A percentile compares a stretch with the other conserved stretches of the same genome.
Evolutionary conservation across 1,140 invertebrate genomes (phyloP).

Genomic region (Drosophila aff.): DNA sequence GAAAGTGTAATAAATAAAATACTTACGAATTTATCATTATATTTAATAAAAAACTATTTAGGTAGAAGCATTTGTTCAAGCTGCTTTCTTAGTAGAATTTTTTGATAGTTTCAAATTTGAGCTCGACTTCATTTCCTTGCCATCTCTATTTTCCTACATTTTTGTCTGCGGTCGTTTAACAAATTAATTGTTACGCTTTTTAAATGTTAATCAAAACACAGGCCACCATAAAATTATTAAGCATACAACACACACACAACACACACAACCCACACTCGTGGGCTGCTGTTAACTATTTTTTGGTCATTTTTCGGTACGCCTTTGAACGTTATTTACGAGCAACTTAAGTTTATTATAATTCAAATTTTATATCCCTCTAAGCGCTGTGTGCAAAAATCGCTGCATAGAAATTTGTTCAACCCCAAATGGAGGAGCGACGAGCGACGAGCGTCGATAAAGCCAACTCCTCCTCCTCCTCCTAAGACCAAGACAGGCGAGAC

Average conservation of each 20-base stretch:
- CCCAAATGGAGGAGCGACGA: slow-evolving; percentile 8
- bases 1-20: not conserved
- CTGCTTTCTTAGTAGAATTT: not conserved
- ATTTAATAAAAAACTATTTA: not conserved
- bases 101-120: not conserved
- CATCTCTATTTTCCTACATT: not conserved
- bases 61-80: not conserved
- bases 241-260: slow-evolving; percentile 1
- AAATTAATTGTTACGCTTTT: slow-evolving; percentile 80
- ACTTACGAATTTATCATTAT: too few species aligned
- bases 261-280: not conserved
- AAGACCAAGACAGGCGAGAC: slow-evolving; percentile 9
- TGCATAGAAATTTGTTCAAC: slow-evolving; percentile 55
- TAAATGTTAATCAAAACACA: slow-evolving; percentile 81
- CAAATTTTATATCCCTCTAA: slow-evolving; percentile 70
- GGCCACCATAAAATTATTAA: slow-evolving; percentile 48
- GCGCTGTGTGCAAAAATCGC: slow-evolving; percentile 48
- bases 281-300: not conserved
- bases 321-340: slow-evolving; percentile 81
- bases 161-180: slow-evolving; percentile 50
- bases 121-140: not conserved
- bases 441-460: not conserved
- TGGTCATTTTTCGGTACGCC: slow-evolving; percentile 49
- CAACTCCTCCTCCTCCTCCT: slow-evolving; percentile 1
- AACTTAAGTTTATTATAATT: slow-evolving; percentile 81